Evolutionary conservation across 2,888 invertebrate species (phyloP).

Genomic region (Pemphredon lugubris): DNA sequence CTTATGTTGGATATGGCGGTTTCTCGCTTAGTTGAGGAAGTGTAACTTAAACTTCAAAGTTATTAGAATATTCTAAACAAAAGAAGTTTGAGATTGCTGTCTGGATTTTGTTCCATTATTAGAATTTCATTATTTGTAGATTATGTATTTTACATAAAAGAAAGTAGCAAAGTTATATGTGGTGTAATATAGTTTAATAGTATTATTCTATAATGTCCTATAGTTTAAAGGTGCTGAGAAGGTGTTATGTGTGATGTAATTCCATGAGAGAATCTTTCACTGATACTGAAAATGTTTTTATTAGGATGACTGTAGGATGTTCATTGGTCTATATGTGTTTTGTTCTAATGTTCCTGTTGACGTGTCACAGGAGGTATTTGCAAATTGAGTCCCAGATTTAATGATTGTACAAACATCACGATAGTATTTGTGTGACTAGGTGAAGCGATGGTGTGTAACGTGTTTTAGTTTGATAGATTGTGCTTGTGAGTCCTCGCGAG

Average conservation of each 20-base stretch:
- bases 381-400: slow-evolving; percentile 11
- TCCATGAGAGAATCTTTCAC: slow-evolving; percentile 51
- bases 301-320: slow-evolving; percentile 30
- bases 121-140: no score
- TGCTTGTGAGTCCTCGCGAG: neutral
- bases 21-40: neutral
- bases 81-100: no score
- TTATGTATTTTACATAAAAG: no score
- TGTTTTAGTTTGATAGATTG: neutral
- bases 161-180: no score
- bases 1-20: neutral
- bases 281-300: slow-evolving; percentile 77
- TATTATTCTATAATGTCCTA: no score
- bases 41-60: no score
- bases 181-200: no score
- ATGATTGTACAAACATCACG: slow-evolving; percentile 2
- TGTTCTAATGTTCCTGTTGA: slow-evolving; percentile 22
- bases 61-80: no score
- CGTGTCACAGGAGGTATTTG: slow-evolving; percentile 3
- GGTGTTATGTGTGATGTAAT: slow-evolving; percentile 41
- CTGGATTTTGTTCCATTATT: no score
- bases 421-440: slow-evolving; percentile 1
- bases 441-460: neutral
- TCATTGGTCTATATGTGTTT: slow-evolving; percentile 26
- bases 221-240: slow-evolving; percentile 21